These are phyloP conservation scores for Neodiprion virginianus DNA, from an alignment of 1,140 invertebrate species.

Conservation along the genomic window DNA sequence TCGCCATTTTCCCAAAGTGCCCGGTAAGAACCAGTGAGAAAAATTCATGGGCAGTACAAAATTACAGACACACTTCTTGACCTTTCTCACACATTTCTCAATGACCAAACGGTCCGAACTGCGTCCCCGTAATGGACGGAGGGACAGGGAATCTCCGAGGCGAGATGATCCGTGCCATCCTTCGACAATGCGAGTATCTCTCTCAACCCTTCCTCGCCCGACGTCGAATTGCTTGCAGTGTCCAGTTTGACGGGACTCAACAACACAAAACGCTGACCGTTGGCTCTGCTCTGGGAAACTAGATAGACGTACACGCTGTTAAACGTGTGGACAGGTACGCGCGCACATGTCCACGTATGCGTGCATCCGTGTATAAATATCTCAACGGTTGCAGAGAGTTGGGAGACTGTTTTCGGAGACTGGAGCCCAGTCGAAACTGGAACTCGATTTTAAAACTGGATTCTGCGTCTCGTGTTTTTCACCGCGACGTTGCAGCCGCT, in stretches of 20 bases:
- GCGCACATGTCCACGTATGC: background rate
- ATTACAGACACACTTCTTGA: background rate
- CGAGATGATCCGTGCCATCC: background rate
- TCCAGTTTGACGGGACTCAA: conserved; percentile 15
- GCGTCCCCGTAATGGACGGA: background rate
- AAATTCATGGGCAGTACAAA: too few species aligned
- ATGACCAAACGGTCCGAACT: background rate
- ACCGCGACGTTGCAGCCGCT: background rate
- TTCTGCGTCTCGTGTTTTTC: conserved; percentile 30
- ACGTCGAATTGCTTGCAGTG: background rate
- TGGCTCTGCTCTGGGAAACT: conserved; percentile 12
- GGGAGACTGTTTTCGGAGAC: conserved; percentile 52
- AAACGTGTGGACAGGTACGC: background rate
- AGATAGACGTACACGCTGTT: conserved; percentile 10
- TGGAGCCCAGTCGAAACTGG: conserved; percentile 29
- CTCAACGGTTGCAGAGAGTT: conserved; percentile 36
- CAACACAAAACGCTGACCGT: conserved; percentile 37
- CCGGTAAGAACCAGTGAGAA: too few species aligned
- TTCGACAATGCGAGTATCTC: background rate
- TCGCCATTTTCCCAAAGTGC: too few species aligned
- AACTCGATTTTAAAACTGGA: conserved; percentile 61
- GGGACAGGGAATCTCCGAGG: background rate
- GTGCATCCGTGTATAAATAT: conserved; percentile 21
- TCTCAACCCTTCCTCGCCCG: background rate
- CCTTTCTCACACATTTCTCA: background rate